Evolutionary conservation across 2,113 vertebrate species (phyloP).

Genomic region (Strix uralensis): DNA sequence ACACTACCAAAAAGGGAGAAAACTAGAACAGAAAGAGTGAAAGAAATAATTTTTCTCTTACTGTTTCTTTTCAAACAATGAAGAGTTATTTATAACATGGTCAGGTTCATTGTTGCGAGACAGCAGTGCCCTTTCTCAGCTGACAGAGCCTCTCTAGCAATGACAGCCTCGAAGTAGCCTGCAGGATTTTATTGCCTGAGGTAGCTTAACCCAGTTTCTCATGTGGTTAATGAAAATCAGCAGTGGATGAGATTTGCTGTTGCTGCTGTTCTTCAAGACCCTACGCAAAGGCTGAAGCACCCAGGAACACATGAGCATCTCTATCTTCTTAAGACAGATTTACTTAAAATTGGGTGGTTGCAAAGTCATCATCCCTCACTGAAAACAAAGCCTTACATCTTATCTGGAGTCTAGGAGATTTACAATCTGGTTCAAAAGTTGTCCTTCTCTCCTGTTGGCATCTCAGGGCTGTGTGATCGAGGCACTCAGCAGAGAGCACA

Average conservation of each 20-base stretch:
- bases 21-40: neutral
- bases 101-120: neutral
- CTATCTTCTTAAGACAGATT: neutral
- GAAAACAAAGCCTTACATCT: neutral
- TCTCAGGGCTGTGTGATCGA: neutral
- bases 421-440: neutral
- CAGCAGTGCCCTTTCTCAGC: neutral
- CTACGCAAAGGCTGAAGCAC: neutral
- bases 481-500: neutral
- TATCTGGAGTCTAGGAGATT: neutral
- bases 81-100: neutral
- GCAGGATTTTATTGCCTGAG: neutral
- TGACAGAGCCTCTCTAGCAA: neutral
- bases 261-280: neutral
- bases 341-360: neutral
- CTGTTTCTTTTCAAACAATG: rapidly evolving
- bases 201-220: constrained; percentile 43
- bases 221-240: neutral
- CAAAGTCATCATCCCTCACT: neutral
- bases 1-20: neutral
- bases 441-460: neutral
- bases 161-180: neutral
- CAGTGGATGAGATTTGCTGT: neutral
- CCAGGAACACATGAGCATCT: neutral
- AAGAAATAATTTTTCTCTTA: neutral